Evolutionary conservation across 2,113 vertebrate genomes (phyloP).

Genomic region (Neolamprologus tretocephalus): DNA sequence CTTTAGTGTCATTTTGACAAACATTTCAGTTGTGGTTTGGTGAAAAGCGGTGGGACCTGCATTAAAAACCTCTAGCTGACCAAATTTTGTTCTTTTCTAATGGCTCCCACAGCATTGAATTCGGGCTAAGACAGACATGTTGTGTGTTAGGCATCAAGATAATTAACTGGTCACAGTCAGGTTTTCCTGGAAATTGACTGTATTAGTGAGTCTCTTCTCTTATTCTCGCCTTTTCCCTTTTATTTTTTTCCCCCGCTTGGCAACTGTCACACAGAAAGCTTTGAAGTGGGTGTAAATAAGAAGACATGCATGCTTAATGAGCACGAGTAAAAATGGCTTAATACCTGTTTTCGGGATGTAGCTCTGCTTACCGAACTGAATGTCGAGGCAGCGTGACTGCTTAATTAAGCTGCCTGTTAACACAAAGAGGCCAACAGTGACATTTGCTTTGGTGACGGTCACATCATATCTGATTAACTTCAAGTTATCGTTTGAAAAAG

Average conservation of each 20-base stretch:
- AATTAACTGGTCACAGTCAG: constrained; percentile 1
- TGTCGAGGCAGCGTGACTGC: not conserved
- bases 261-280: not conserved
- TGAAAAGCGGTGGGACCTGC: not conserved
- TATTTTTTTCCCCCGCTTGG: not conserved
- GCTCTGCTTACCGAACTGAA: not conserved
- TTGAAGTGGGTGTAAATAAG: constrained; percentile 14
- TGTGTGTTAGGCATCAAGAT: constrained; percentile 2
- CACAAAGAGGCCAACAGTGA: not conserved
- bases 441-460: not conserved
- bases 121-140: not conserved
- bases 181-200: constrained; percentile 11
- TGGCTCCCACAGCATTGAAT: not conserved
- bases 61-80: not conserved
- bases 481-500: not conserved
- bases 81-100: not conserved
- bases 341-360: not conserved
- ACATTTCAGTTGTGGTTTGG: not conserved
- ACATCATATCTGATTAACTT: not conserved
- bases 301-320: not conserved
- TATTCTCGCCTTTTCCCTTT: not conserved
- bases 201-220: not conserved
- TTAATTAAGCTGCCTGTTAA: not conserved
- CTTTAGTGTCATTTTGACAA: not conserved
- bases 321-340: not conserved